Evolutionary conservation across 1,140 invertebrate genomes (phyloP).

Genomic region (Sitobion miscanthi): DNA sequence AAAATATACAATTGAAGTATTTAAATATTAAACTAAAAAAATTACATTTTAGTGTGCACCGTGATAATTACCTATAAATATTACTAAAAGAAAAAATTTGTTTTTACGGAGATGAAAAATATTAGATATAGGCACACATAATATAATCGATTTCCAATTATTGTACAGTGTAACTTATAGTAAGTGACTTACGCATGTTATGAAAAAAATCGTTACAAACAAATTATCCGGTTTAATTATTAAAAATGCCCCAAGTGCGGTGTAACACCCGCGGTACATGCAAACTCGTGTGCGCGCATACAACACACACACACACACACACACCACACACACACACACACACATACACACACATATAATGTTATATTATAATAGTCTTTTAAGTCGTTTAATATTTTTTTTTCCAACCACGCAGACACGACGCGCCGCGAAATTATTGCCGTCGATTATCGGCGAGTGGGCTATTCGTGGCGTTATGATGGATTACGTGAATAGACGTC

Average conservation of each 20-base stretch:
- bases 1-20: neutral
- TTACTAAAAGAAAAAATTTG: neutral
- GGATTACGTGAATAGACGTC: slow-evolving; percentile 8
- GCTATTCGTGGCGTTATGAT: slow-evolving; percentile 33
- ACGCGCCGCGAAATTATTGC: slow-evolving; percentile 26
- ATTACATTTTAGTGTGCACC: neutral
- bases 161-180: neutral
- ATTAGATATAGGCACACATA: neutral
- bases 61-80: neutral
- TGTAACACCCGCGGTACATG: neutral
- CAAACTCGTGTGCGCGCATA: neutral
- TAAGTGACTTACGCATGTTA: too few species aligned
- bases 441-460: slow-evolving; percentile 15
- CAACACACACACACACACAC: neutral
- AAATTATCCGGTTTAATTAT: neutral
- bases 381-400: neutral
- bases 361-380: neutral
- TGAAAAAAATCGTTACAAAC: neutral
- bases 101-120: neutral
- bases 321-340: neutral
- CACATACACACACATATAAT: neutral
- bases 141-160: neutral
- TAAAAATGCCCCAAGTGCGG: neutral
- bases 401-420: neutral
- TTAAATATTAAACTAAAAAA: neutral